phyloP scores from a whole-genome alignment of 2,797 vertebrate species.

The Mormyrus hasselquistii region DNA sequence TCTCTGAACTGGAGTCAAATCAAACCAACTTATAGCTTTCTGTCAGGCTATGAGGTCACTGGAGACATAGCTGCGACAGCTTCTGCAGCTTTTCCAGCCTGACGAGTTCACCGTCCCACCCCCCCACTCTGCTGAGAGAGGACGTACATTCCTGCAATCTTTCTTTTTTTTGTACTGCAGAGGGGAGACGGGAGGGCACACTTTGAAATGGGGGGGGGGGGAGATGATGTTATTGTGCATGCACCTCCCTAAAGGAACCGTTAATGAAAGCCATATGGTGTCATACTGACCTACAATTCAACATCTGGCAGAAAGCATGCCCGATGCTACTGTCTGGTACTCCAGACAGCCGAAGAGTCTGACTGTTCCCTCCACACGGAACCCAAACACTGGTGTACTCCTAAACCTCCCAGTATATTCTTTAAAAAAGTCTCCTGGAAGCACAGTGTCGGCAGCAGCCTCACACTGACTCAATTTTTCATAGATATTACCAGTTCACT shows the following conservation, averaged over 20 bases:
- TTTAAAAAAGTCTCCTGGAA: not conserved
- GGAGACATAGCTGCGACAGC: conserved; percentile 18
- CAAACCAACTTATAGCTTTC: not conserved
- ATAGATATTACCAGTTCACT: conserved; percentile 15
- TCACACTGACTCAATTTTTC: conserved; percentile 12
- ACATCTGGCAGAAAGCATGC: conserved; percentile 60
- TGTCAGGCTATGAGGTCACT: not conserved
- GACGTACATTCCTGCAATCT: conserved; percentile 52
- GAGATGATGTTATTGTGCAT: conserved; percentile 55
- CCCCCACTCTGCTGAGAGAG: conserved; percentile 45
- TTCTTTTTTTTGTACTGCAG: conserved; percentile 48
- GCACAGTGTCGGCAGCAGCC: not conserved
- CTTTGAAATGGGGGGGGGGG: conserved; percentile 45
- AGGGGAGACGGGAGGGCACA: conserved; percentile 51
- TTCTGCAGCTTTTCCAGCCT: conserved; percentile 32
- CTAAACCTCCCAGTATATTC: not conserved
- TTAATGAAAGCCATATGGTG: conserved; percentile 78
- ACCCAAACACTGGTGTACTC: conserved; percentile 30
- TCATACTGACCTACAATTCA: conserved; percentile 61
- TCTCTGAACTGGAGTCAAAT: conserved; percentile 3
- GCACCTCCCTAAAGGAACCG: conserved; percentile 58
- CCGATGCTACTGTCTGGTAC: conserved; percentile 57
- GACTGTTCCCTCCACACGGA: conserved; percentile 35
- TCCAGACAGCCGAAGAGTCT: conserved; percentile 55
- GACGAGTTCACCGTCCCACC: conserved; percentile 56